These are phyloP conservation scores for Rynchops niger DNA, from an alignment of 2,113 vertebrate species.

Conservation along the genomic window DNA sequence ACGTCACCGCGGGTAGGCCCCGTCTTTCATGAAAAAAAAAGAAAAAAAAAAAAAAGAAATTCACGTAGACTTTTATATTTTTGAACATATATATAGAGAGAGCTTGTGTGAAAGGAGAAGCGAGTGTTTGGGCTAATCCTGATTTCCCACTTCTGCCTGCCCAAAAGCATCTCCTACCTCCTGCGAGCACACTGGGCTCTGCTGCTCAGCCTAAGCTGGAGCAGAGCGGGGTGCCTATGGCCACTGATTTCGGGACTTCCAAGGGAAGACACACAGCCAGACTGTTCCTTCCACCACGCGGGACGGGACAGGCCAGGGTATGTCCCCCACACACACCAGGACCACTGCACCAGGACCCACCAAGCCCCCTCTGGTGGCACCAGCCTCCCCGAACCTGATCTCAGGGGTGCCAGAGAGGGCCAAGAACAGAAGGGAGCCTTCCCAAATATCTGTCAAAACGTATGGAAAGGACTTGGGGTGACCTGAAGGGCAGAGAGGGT, in stretches of 20 bases:
- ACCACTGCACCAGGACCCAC: not conserved
- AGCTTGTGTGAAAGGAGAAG: not conserved
- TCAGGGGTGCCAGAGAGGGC: not conserved
- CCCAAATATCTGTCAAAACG: not conserved
- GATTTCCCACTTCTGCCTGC: not conserved
- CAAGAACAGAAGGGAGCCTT: not conserved
- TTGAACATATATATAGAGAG: not conserved
- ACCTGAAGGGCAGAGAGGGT: not conserved
- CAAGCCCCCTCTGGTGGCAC: not conserved
- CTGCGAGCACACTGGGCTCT: rapidly evolving
- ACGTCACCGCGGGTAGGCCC: rapidly evolving
- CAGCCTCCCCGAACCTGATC: rapidly evolving
- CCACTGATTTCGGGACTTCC: too few relatives aligned
- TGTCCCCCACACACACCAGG: not conserved
- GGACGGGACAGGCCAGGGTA: not conserved
- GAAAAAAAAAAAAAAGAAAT: not conserved
- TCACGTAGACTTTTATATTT: not conserved
- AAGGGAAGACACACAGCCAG: rapidly evolving
- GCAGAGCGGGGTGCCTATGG: rapidly evolving
- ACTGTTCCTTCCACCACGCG: not conserved
- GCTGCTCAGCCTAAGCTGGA: rapidly evolving
- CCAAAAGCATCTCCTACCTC: not conserved
- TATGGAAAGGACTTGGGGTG: not conserved
- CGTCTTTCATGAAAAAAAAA: not conserved
- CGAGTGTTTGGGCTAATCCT: not conserved